Evolutionary conservation across 1,140 invertebrate species (phyloP).

Genomic region (Diploscapter pachys): DNA sequence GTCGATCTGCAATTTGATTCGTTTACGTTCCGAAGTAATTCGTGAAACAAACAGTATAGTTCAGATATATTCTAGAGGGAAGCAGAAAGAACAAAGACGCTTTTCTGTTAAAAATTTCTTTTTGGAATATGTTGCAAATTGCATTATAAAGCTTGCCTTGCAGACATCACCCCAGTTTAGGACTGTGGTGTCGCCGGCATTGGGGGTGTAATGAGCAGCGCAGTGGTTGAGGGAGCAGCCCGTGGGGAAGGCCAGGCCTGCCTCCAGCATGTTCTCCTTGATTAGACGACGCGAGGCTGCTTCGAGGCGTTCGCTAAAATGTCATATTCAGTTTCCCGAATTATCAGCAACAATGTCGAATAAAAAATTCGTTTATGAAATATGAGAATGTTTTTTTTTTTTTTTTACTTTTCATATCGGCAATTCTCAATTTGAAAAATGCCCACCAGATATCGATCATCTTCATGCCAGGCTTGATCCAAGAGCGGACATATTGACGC

Average conservation of each 20-base stretch:
- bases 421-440: not conserved
- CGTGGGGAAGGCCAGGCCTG: conserved; percentile 95
- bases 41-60: no score
- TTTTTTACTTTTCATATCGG: no score
- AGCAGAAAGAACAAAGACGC: not conserved
- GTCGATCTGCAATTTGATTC: conserved; percentile 64
- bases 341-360: no score
- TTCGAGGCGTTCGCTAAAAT: conserved; percentile 80
- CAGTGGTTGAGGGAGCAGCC: conserved; percentile 97
- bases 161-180: conserved; percentile 93
- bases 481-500: conserved; percentile 79
- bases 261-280: conserved; percentile 87
- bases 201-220: conserved; percentile 98
- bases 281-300: conserved; percentile 83
- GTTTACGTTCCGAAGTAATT: not conserved
- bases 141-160: conserved; percentile 71
- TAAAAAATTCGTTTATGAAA: no score
- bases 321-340: not conserved
- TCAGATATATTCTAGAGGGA: not conserved
- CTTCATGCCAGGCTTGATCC: conserved; percentile 95
- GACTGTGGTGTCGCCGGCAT: conserved; percentile 92
- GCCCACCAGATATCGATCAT: conserved; percentile 92
- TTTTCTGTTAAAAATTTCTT: not conserved
- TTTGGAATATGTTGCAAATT: not conserved
- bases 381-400: no score